Evolutionary conservation across 2,113 vertebrate genomes (phyloP), one percentile per base, ranked within the genome.

Genomic region (Balaenoptera acutorostrata): DNA sequence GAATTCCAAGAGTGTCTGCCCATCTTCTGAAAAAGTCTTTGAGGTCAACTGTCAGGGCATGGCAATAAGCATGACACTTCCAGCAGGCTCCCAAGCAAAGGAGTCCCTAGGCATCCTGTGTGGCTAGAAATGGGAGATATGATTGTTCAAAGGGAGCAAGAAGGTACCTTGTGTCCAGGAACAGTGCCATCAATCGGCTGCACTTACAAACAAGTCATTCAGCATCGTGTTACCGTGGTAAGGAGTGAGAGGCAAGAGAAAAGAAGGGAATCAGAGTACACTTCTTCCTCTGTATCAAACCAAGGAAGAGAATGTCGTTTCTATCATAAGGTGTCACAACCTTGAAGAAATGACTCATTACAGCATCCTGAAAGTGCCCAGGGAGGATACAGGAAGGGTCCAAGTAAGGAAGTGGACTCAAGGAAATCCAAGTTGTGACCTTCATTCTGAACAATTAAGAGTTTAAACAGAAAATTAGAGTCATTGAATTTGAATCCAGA

Each of bases 391-490:
- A 61, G 21, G 18, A 41, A 71, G 31, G 15, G 4, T 31, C 41
- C 46, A 90, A 85, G 77, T 84, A 88, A 93, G 49, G 41, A 81
- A 93, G 95, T 63, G n/a, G 17, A 90, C 55, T 63, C 78, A 86
- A 95, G 46, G 66, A 74, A 96, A 95, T 93, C 14, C 33, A 96
- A 89, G 31, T 59, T 83, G 52, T 96, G 89, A 97, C 84, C 75
- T 96, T 96, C 69, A 46, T 72, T 97, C 33, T 71, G 20, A 88
- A 91, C 80, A 95, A 94, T 66, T 92, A 94, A 90, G 52, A 69
- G 59, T 96, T 97, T 96, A 88, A 96, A 82, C 55, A 84, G 78
- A 94, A 84, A 95, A 89, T 96, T 85, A 90, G 57, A 94, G 83
- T 72, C 39, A 44, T 18, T 90, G 31, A 90, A 90, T 96, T 91